Evolutionary conservation across 2,113 vertebrate species (phyloP).

Genomic region (Galeopterus variegatus): DNA sequence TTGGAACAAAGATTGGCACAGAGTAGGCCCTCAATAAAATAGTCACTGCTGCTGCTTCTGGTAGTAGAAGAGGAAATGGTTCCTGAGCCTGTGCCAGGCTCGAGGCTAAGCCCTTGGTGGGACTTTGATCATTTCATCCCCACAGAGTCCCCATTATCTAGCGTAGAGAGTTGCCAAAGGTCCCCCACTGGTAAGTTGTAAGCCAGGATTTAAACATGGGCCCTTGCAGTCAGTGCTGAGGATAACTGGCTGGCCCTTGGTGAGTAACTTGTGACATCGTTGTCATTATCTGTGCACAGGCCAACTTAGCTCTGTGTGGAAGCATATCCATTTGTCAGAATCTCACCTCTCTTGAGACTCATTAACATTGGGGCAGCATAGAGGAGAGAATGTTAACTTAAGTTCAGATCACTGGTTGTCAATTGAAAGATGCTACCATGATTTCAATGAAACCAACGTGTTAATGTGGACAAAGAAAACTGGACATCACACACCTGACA

Average conservation of each 20-base stretch:
- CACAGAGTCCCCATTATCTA: neutral
- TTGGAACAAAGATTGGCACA: neutral
- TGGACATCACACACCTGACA: accelerated
- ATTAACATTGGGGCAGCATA: neutral
- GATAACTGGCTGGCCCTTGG: neutral
- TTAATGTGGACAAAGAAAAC: neutral
- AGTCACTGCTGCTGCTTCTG: neutral
- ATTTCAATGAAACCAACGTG: neutral
- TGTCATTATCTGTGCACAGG: neutral
- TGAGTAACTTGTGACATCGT: neutral
- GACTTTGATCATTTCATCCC: neutral
- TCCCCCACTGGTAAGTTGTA: accelerated
- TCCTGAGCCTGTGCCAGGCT: neutral
- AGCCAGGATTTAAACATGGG: neutral
- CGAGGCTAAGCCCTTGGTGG: accelerated
- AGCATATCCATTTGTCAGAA: neutral
- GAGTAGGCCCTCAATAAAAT: neutral
- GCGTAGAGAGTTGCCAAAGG: accelerated
- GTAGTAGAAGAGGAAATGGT: neutral
- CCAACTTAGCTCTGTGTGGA: neutral
- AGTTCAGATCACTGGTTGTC: neutral
- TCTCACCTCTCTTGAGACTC: neutral
- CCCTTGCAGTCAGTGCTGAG: neutral
- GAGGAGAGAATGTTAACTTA: neutral
- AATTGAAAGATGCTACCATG: neutral